These are phyloP conservation scores for Nautilus pompilius DNA, from an alignment of 1,140 invertebrate species.

Conservation along the genomic window DNA sequence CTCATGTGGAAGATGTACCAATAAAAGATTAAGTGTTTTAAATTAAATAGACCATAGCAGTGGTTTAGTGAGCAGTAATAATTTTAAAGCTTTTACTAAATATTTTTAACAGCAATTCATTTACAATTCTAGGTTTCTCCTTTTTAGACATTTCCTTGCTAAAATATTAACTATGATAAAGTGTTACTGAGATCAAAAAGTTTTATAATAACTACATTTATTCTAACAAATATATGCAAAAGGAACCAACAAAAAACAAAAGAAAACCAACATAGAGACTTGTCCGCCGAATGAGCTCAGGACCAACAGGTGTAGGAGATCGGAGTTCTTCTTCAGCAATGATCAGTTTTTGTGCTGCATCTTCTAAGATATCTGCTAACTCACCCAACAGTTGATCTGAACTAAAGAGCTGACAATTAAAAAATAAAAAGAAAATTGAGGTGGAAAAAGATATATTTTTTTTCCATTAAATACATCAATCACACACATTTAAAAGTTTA, in stretches of 20 bases:
- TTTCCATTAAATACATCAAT: neutral
- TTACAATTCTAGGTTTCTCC: neutral
- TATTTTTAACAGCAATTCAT: neutral
- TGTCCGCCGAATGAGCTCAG: slow-evolving; percentile 14
- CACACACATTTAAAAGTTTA: neutral
- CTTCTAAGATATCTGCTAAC: slow-evolving; percentile 38
- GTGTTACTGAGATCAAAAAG: no score
- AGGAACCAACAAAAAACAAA: slow-evolving; percentile 4
- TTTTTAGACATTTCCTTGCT: neutral
- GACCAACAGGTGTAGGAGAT: slow-evolving; percentile 15
- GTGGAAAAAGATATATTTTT: slow-evolving; percentile 28
- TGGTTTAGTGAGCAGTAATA: no score
- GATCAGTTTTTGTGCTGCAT: slow-evolving; percentile 30
- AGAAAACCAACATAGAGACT: slow-evolving; percentile 22
- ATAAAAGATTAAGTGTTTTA: no score
- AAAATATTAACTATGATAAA: neutral
- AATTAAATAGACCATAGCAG: no score
- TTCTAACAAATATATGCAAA: neutral
- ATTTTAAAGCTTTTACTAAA: neutral
- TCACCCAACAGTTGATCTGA: no score
- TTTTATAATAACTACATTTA: neutral
- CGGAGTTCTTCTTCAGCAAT: slow-evolving; percentile 27
- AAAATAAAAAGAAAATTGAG: no score
- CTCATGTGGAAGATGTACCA: no score
- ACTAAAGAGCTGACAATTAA: no score